Evolutionary conservation across 2,888 invertebrate species (phyloP), one percentile per base, ranked within the genome.

Genomic region (Entomobrya proxima): DNA sequence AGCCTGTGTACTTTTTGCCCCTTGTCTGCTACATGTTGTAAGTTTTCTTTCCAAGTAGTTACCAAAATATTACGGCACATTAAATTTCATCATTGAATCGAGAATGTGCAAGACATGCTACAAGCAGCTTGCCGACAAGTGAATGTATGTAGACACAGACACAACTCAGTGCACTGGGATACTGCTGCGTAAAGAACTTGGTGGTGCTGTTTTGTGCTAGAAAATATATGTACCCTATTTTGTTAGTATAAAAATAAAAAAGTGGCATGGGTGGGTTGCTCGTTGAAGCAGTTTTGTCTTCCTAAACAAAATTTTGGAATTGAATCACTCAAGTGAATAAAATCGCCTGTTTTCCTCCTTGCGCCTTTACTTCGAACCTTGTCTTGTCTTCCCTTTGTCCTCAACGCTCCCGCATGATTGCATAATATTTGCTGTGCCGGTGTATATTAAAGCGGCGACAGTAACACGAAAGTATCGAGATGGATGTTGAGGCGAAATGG

Each of bases 291-390:
- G 69, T 84, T 83, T 76, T 32, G 67, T 72, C 58, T 21, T 35
- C 35, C 76, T 84, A 84, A 84, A 84, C 83, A 84, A 77, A 77
- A 77, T 75, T 83, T 83, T 67, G 58, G 67, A 67, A 83, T 77
- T 76, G 83, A 64, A 55, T 84, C 77, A 77, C 69, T 84, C 77
- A 69, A 84, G 77, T 75, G 77, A 77, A 35, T 76, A 69, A 84
- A 84, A 84, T 84, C 76, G 76, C 24, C 69, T 69, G 77, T 84
- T 84, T 77, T 77, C 81, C 77, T 83, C 37, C 67, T 61, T 76
- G 55, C n/a, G n/a, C 61, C 47, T 81, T 81, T 64, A 64, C 61
- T 76, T 83, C 52, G 67, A 76, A 52, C 50, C 83, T 74, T 76
- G 76, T 37, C 83, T 74, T 76, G 76, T 76, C 76, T 47, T 76